phyloP scores from a whole-genome alignment of 2,797 vertebrate genomes.

The Merluccius polli region DNA sequence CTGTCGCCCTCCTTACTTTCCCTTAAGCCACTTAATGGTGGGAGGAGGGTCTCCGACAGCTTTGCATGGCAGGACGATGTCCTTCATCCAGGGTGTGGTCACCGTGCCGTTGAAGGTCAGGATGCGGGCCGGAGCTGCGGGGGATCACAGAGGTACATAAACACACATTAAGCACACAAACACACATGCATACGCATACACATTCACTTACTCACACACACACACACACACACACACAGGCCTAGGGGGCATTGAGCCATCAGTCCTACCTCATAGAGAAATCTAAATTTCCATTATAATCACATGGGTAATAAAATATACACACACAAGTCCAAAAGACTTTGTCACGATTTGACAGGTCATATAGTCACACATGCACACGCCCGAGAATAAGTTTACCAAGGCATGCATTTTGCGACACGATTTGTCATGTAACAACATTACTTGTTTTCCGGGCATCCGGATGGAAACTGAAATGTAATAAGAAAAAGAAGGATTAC shows the following conservation, averaged over 20 bases:
- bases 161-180: conserved; percentile 9
- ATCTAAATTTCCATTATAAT: background rate
- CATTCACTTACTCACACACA: background rate
- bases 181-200: background rate
- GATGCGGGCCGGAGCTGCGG: conserved; percentile 88
- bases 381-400: background rate
- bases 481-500: conserved; percentile 55
- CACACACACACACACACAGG: background rate
- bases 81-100: conserved; percentile 98
- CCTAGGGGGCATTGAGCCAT: background rate
- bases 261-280: background rate
- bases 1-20: conserved; percentile 79
- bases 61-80: conserved; percentile 93
- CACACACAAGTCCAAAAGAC: background rate
- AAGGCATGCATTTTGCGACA: background rate
- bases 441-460: background rate
- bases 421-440: background rate
- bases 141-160: conserved; percentile 3
- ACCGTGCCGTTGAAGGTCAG: conserved; percentile 97
- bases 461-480: background rate
- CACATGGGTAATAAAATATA: background rate
- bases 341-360: background rate
- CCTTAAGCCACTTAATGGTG: conserved; percentile 97
- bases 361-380: background rate
- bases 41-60: conserved; percentile 93